Base-by-base conservation (phyloP, 2,113 vertebrate genomes). In the Thomomys bottae region DNA sequence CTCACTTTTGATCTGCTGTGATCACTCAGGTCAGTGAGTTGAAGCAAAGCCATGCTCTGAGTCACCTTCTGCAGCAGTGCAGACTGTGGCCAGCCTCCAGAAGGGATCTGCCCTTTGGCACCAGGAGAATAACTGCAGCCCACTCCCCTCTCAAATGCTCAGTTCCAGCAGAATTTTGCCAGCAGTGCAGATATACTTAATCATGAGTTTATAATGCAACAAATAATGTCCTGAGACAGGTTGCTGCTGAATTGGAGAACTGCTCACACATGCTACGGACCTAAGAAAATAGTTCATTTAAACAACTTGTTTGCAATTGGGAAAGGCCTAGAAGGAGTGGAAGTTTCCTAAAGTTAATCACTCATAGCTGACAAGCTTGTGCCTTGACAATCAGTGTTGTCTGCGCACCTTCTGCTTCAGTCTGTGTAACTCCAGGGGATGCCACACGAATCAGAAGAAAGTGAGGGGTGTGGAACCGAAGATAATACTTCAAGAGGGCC, bases 1-100 rank as follows among this genome's bases (percentile, higher is more conserved):
- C 87, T 85, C 68, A 72, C 92, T 89, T 95, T 89, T 87, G 77
- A 96, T 97, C 96, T 87, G 94, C 93, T 94, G 95, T 94, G 68
- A 95, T 95, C 49, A 87, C 34, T 5, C 2, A 0, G 77, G 93
- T 70, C 71, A 87, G 49, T 83, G 96, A 95, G 88, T 24, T 73
- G 72, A 64, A 96, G 89, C 59, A 88, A 95, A 36, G 79, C 32
- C 34, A 77, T 0, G 0, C 79, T 93, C 32, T n/a, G n/a, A n/a
- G 75, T 75, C 38, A 83, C 78, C 87, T 77, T 68, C 75, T 45
- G 72, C n/a, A 28, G 76, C 0, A 78, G 80, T 36, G 2, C 5
- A 40, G 72, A 26, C 3, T 71, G 40, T 11, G 49, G 79, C 11
- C 82, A 85, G 54, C 6, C 3, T 4, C 36, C 80, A 34, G 72